A percentile compares a stretch with the other conserved stretches of the same genome.
Conservation (phyloP, 1,140 invertebrate species). For the Chionoecetes opilio region DNA sequence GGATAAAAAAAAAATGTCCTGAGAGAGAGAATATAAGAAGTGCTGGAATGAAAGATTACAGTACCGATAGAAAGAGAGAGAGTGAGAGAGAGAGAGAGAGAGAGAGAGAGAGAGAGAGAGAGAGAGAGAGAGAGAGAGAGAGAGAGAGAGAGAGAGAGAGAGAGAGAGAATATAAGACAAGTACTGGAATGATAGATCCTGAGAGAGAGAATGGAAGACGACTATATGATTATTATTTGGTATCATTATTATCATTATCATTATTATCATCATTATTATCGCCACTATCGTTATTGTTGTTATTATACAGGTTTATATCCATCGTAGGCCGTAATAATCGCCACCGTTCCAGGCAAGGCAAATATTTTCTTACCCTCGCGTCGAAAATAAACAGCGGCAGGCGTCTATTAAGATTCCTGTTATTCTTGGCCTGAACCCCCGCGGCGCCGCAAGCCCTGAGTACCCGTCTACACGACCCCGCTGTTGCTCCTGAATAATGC, state of each 20-base stretch:
- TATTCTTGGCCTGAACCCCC: constrained; percentile 14
- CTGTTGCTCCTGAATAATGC: not conserved
- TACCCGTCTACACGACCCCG: not conserved
- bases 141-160: no score
- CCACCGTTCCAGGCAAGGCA: not conserved
- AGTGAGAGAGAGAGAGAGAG: no score
- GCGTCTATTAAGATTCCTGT: constrained; percentile 28
- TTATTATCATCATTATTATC: constrained; percentile 33
- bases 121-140: no score
- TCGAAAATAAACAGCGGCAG: not conserved
- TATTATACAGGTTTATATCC: not conserved
- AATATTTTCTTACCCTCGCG: constrained; percentile 3
- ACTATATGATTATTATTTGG: no score
- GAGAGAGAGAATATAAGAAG: no score
- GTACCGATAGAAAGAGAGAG: no score
- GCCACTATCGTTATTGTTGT: not conserved
- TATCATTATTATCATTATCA: constrained; percentile 19
- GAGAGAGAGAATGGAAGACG: no score
- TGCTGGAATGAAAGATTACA: no score
- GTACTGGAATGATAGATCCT: no score
- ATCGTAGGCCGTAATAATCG: not conserved
- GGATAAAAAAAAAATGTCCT: no score
- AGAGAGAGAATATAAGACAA: no score
- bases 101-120: no score
- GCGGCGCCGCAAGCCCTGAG: not conserved